A percentile compares a stretch with the other conserved stretches of the same genome.
Evolutionary conservation across 1,140 invertebrate species (phyloP).

Genomic region (Drosophila parabipectinata): DNA sequence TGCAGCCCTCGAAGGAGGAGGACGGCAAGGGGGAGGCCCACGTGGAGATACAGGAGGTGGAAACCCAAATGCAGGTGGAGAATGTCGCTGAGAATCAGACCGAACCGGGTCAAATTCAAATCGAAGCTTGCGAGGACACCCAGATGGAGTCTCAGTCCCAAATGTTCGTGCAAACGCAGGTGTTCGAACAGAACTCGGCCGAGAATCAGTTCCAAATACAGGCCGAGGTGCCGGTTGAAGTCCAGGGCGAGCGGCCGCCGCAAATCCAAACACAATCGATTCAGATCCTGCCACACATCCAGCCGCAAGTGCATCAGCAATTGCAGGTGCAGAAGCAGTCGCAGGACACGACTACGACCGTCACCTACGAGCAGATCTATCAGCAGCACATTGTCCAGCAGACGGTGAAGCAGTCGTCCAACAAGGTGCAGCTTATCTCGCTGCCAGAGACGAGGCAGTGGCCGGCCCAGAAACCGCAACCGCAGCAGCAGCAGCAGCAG

Average conservation of each 20-base stretch:
- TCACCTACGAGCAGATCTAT: conserved; percentile 43
- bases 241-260: not conserved
- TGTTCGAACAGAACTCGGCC: not conserved
- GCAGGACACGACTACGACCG: conserved; percentile 32
- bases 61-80: not conserved
- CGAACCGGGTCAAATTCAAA: not conserved
- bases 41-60: not conserved
- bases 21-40: not conserved
- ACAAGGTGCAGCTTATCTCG: conserved; percentile 39
- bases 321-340: conserved; percentile 13
- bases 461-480: conserved; percentile 34
- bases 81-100: not conserved
- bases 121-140: not conserved
- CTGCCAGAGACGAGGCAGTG: conserved; percentile 28
- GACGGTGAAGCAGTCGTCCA: conserved; percentile 34
- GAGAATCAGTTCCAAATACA: conserved; percentile 13
- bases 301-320: conserved; percentile 7
- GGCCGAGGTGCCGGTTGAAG: not conserved
- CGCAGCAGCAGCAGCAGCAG: conserved; percentile 22
- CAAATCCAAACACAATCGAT: not conserved
- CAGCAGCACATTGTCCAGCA: conserved; percentile 45
- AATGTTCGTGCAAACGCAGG: not conserved
- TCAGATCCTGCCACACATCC: conserved; percentile 28
- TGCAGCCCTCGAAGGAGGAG: conserved; percentile 39
- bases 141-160: not conserved